Evolutionary conservation across 2,113 vertebrate genomes (phyloP), one percentile per base, ranked within the genome.

Genomic region (Brachyhypopomus occidentalis): DNA sequence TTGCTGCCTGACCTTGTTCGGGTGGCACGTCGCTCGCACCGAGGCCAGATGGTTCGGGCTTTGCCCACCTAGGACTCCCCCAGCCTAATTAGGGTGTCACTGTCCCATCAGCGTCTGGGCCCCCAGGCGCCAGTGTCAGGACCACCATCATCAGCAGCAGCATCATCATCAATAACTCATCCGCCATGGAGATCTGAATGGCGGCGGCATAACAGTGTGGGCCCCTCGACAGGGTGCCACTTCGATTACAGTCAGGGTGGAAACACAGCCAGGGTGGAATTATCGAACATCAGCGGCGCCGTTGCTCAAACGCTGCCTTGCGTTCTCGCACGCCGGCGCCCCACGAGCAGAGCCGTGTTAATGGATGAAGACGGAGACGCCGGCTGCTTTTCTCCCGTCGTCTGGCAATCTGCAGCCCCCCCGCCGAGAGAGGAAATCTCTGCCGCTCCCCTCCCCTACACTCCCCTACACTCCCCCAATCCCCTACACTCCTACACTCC

Each of bases 21-120:
- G 88, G 89, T 89, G 85, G 80, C 80, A 79, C 60, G 63, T 63
- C 27, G 77, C 75, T 81, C 73, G 14, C 70, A 77, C 77, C 14
- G 36, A 78, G 70, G 81, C 89, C 92, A 93, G 91, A 92, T 91
- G 91, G 91, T 91, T 80, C 62, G 72, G 83, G 79, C 86, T 88
- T 88, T 84, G 75, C 79, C 79, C 86, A 87, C 75, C 83, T 77
- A 74, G 74, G 36, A 74, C 66, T 84, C 86, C 72, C 72, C 84
- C 74, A 30, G 69, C 76, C 87, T 87, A 89, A 88, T 88, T 85
- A 87, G 87, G 80, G 84, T 73, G 78, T 84, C 84, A 55, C 20
- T 59, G 75, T 27, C 80, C 81, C 83, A 79, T 77, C 73, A 71
- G 63, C 30, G 71, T 79, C 48, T 27, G 34, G 48, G 58, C 66